Evolutionary conservation across 2,797 vertebrate genomes (phyloP), one percentile per base, ranked within the genome.

Genomic region (Liasis olivaceus): DNA sequence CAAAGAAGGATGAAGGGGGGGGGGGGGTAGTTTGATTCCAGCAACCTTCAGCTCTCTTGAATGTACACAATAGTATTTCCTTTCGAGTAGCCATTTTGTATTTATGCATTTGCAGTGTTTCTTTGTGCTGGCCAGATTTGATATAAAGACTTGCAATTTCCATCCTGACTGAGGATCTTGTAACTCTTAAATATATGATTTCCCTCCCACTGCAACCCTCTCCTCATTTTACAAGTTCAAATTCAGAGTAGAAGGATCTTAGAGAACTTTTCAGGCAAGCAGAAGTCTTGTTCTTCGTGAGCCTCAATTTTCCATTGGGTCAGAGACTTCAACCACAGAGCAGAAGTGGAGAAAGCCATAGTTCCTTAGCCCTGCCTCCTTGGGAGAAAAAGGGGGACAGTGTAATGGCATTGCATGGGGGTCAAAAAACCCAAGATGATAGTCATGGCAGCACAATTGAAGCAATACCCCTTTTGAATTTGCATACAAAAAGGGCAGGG

Each of bases 21-120:
- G 63, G n/a, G 56, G 95, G 3, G 86, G 26, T 42, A 95, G 86
- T 15, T 51, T 88, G 47, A 22, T 90, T 92, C 47, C 62, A 42
- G 60, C 58, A 87, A 94, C 89, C 28, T 92, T 4, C 0, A 0
- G 0, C 89, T 94, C 94, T 88, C 31, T 90, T 91, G 63, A 77
- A 91, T 88, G 77, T 1, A 92, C 63, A 47, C 84, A n/a, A 42
- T 89, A 60, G 88, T 81, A 0, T 51, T 92, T 93, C 85, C 59
- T 87, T 42, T 81, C 11, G 31, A 58, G 17, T 90, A 2, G 26
- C 93, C 64, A 51, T 63, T 91, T 93, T 89, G 7, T 0, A 0
- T 14, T 31, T 72, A 9, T 0, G 90, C 31, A 31, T 69, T 93
- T 72, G 26, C 28, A 92, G 91, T 54, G 60, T 92, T 56, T 9